These are phyloP conservation scores for Pseudorectes ferrugineus DNA, from an alignment of 2,113 vertebrate species.

Conservation along the genomic window DNA sequence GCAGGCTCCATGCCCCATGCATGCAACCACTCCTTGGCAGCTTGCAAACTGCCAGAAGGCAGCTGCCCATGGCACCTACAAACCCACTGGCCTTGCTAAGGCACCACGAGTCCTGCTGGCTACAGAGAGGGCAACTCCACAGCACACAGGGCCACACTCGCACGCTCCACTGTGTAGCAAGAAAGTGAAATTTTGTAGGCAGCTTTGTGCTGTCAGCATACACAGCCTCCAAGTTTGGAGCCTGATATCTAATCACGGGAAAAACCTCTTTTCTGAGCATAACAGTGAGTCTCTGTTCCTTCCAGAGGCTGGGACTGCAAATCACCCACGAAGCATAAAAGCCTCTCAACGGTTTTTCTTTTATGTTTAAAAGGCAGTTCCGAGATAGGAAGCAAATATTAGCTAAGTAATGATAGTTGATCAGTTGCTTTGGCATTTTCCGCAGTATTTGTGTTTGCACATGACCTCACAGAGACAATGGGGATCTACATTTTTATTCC, in stretches of 20 bases:
- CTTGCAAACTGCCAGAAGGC: not conserved
- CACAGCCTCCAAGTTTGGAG: not conserved
- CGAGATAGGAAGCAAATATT: conserved; percentile 7
- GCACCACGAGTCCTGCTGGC: not conserved
- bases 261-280: not conserved
- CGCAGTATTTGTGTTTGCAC: not conserved
- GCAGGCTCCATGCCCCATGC: not conserved
- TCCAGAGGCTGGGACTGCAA: not conserved
- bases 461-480: not conserved
- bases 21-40: not conserved
- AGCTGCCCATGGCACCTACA: not conserved
- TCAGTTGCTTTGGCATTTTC: not conserved
- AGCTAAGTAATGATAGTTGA: not conserved
- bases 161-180: accelerated
- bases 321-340: not conserved
- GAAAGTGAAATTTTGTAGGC: not conserved
- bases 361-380: not conserved
- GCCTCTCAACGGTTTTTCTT: not conserved
- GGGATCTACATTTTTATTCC: not conserved
- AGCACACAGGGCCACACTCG: accelerated
- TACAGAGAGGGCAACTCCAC: not conserved
- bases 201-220: not conserved
- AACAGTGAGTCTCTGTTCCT: conserved; percentile 9
- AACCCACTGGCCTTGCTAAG: not conserved
- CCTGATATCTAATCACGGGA: not conserved